Conservation (phyloP, 2,113 vertebrate species). For the Marmota flaviventris region DNA sequence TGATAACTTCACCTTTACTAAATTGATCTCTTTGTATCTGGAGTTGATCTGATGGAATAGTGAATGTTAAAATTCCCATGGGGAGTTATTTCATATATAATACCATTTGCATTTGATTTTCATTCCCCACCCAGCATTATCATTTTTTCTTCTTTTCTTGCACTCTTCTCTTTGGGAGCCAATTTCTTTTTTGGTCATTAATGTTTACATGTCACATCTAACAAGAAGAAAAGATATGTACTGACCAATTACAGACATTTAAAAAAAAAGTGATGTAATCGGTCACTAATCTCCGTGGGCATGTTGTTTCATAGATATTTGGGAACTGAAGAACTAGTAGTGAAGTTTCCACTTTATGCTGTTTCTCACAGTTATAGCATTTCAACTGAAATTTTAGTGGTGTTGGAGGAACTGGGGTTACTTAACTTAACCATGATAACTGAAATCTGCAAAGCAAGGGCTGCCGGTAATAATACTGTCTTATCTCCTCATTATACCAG, state of each 20-base stretch:
- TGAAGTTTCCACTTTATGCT: background rate
- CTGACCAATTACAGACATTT: background rate
- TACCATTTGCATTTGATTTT: background rate
- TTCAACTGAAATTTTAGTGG: background rate
- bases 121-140: background rate
- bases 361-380: background rate
- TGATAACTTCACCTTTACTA: background rate
- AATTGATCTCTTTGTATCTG: background rate
- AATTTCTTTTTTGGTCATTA: background rate
- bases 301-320: background rate
- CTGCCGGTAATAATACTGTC: background rate
- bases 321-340: background rate
- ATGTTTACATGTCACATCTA: background rate
- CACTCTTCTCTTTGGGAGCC: background rate
- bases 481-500: background rate
- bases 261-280: background rate
- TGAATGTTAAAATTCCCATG: background rate
- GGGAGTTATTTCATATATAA: background rate
- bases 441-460: background rate
- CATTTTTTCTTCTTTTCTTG: background rate
- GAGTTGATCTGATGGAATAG: background rate
- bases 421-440: background rate
- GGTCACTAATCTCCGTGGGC: background rate
- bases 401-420: background rate
- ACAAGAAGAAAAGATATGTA: background rate